phyloP scores from a whole-genome alignment of 1,140 invertebrate species.

The Zophobas atratus region DNA sequence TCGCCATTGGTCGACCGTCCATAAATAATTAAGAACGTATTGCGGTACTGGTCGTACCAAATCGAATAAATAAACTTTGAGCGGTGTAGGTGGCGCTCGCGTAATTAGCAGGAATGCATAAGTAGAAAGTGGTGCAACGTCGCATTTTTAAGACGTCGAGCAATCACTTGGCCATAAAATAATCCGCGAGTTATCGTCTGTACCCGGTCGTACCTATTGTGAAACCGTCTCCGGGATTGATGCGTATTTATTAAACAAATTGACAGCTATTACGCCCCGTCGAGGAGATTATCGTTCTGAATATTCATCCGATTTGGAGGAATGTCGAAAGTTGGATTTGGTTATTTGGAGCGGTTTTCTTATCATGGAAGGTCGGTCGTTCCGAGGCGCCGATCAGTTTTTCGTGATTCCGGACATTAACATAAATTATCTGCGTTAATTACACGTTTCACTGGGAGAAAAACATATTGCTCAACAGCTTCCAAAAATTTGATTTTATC shows the following conservation, averaged over 20 bases:
- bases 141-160: constrained; percentile 29
- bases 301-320: constrained; percentile 1
- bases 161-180: constrained; percentile 13
- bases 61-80: constrained; percentile 44
- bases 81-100: constrained; percentile 57
- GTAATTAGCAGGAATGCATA: constrained; percentile 60
- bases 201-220: too few relatives aligned
- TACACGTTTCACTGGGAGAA: constrained; percentile 9
- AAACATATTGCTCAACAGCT: neutral
- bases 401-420: neutral
- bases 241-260: too few relatives aligned
- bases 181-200: too few relatives aligned
- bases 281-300: constrained; percentile 4
- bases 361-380: neutral
- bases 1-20: constrained; percentile 46
- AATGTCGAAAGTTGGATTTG: neutral
- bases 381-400: too few relatives aligned
- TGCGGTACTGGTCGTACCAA: constrained; percentile 38
- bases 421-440: constrained; percentile 41
- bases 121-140: constrained; percentile 59
- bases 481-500: constrained; percentile 29
- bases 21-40: constrained; percentile 44
- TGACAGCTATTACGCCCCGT: neutral
- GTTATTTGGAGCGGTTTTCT: neutral
- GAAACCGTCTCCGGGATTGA: too few relatives aligned